Percentiles rank a stretch among this genome's conserved stretches.
Conservation (phyloP, 2,113 vertebrate genomes). For the Myiozetetes cayanensis region DNA sequence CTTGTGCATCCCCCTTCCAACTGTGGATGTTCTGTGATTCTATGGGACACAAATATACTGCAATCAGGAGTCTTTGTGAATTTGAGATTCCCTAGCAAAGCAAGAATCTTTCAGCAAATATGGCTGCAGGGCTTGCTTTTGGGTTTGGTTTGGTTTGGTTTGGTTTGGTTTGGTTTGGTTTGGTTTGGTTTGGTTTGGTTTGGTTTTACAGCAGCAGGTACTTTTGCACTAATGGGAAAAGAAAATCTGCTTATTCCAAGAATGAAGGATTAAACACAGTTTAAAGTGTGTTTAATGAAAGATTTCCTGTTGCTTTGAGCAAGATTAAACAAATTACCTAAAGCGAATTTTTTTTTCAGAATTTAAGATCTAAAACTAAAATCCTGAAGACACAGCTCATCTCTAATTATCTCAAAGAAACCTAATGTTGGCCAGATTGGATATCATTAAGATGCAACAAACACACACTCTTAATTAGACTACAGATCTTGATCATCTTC, state of each 20-base stretch:
- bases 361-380: neutral
- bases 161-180: too few species aligned
- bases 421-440: neutral
- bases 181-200: neutral
- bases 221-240: neutral
- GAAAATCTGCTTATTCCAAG: neutral
- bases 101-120: neutral
- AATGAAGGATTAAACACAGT: neutral
- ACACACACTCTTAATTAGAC: neutral
- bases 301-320: neutral
- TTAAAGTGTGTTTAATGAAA: neutral
- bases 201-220: neutral
- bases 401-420: neutral
- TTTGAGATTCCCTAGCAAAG: neutral
- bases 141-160: too few species aligned
- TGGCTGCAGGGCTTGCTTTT: neutral
- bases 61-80: neutral
- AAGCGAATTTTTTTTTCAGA: neutral
- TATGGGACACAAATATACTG: neutral
- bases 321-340: neutral
- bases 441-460: neutral
- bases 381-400: neutral
- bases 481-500: neutral
- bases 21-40: neutral
- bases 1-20: neutral